A percentile compares a stretch with the other conserved stretches of the same genome.
Conservation (phyloP, 2,113 vertebrate genomes). For the Tachysurus fulvidraco region DNA sequence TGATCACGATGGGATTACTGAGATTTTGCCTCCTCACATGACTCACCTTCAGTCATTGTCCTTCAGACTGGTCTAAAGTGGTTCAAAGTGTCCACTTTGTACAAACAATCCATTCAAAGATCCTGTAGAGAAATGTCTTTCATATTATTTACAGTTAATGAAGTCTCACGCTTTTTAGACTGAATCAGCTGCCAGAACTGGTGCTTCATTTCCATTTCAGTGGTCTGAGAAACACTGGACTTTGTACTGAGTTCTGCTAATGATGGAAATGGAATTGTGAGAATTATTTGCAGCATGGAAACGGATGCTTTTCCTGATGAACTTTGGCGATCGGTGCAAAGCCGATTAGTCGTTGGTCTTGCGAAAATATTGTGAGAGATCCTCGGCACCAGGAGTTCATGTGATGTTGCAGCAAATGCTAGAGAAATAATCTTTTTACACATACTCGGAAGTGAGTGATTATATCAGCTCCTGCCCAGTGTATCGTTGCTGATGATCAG, state of each 20-base stretch:
- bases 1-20: conserved; percentile 30
- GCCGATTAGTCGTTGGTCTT: neutral
- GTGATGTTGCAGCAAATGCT: neutral
- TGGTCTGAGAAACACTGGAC: neutral
- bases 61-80: neutral
- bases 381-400: neutral
- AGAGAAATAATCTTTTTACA: neutral
- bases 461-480: neutral
- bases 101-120: neutral
- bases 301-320: neutral
- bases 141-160: neutral
- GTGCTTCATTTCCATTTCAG: neutral
- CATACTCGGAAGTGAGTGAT: neutral
- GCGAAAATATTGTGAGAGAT: neutral
- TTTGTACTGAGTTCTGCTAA: neutral
- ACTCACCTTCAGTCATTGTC: conserved; percentile 17
- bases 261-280: neutral
- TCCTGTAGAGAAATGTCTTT: neutral
- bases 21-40: conserved; percentile 23
- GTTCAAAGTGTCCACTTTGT: conserved; percentile 3
- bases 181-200: neutral
- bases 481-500: neutral
- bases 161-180: neutral
- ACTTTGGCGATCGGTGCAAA: neutral
- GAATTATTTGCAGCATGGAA: neutral